A percentile compares a stretch with the other conserved stretches of the same genome.
These are phyloP conservation scores for Paratilapia polleni DNA, from an alignment of 2,113 vertebrate species.

Conservation along the genomic window DNA sequence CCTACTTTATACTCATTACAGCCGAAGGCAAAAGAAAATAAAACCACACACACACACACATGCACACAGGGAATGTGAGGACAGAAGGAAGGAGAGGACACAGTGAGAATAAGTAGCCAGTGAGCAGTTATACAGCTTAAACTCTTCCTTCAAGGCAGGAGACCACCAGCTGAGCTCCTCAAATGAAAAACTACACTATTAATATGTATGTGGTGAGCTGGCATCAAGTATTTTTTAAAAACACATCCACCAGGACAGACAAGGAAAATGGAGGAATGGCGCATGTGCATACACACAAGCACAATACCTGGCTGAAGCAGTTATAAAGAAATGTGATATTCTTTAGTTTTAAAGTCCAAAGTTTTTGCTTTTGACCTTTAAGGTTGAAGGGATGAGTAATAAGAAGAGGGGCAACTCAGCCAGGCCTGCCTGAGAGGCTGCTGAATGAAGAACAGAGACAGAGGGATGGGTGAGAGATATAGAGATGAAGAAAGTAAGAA, in stretches of 20 bases:
- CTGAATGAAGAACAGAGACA: constrained; percentile 62
- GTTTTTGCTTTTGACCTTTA: constrained; percentile 67
- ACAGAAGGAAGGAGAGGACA: constrained; percentile 2
- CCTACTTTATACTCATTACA: constrained; percentile 24
- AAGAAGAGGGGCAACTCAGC: constrained; percentile 33
- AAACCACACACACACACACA: background rate
- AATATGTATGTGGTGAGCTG: constrained; percentile 60
- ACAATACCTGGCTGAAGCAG: background rate
- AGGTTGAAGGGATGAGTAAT: constrained; percentile 70
- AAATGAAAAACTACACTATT: constrained; percentile 60
- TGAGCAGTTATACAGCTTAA: constrained; percentile 58
- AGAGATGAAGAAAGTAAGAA: constrained; percentile 5
- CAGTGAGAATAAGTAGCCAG: constrained; percentile 34
- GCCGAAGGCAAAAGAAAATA: constrained; percentile 1
- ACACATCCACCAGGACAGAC: background rate
- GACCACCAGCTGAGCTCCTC: constrained; percentile 68
- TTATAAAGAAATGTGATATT: constrained; percentile 47
- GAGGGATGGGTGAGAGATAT: constrained; percentile 35
- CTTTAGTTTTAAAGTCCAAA: constrained; percentile 44
- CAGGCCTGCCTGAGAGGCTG: constrained; percentile 47
- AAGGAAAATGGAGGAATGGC: background rate
- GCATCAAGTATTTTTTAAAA: constrained; percentile 26
- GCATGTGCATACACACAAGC: background rate
- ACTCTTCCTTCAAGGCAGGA: constrained; percentile 59
- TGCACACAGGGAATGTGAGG: constrained; percentile 25